A percentile compares a stretch with the other conserved stretches of the same genome.
These are phyloP conservation scores for Drosophila repleta DNA, from an alignment of 1,140 invertebrate species.

Conservation along the genomic window DNA sequence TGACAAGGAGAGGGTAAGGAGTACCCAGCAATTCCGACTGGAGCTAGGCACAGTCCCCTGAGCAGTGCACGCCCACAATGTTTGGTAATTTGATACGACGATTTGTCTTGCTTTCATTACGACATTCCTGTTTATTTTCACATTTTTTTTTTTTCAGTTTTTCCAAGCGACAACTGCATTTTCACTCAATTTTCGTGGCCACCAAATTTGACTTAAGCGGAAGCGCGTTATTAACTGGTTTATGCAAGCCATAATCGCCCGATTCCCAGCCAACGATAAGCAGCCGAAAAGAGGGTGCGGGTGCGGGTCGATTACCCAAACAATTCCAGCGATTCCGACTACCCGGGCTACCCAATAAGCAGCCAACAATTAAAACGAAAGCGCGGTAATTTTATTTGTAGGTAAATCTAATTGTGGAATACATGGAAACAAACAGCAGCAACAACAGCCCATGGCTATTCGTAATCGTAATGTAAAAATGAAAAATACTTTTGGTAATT, in stretches of 20 bases:
- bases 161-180: slow-evolving; percentile 56
- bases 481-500: slow-evolving; percentile 74
- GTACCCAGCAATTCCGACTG: background rate
- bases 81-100: slow-evolving; percentile 83
- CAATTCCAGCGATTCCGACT: background rate
- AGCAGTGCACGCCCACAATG: slow-evolving; percentile 37
- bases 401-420: slow-evolving; percentile 78
- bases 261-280: slow-evolving; percentile 70
- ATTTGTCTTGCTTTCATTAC: slow-evolving; percentile 78
- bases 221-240: slow-evolving; percentile 83
- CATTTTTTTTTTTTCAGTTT: slow-evolving; percentile 15
- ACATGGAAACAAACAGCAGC: slow-evolving; percentile 37
- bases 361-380: slow-evolving; percentile 79
- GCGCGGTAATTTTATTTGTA: slow-evolving; percentile 79
- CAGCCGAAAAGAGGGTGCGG: background rate
- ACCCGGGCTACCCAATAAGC: slow-evolving; percentile 57
- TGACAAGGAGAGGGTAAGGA: background rate
- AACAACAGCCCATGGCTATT: slow-evolving; percentile 20
- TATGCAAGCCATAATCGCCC: slow-evolving; percentile 81
- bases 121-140: slow-evolving; percentile 10
- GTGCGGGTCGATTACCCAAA: slow-evolving; percentile 35
- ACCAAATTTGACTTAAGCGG: slow-evolving; percentile 77
- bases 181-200: slow-evolving; percentile 75
- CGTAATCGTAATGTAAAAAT: slow-evolving; percentile 21
- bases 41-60: slow-evolving; percentile 10